Conservation (phyloP, 2,113 vertebrate genomes). For the Dipodomys ordii region DNA sequence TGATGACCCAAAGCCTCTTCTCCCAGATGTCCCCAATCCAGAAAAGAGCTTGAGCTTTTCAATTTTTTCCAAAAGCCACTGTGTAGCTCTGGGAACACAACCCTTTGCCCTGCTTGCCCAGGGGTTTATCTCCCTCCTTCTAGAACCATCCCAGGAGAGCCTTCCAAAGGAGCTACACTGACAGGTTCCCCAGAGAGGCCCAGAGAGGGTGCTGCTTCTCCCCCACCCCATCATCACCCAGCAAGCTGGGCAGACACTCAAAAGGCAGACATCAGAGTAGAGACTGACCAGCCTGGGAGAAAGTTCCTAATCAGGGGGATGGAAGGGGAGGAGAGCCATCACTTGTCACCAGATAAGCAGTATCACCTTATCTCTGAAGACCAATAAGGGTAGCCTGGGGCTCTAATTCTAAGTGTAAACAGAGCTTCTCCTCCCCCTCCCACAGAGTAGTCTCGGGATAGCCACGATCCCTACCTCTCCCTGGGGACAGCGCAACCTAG, state of each 20-base stretch:
- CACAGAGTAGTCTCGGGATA: background rate
- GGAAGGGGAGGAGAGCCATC: conserved; percentile 42
- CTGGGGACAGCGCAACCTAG: background rate
- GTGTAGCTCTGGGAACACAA: background rate
- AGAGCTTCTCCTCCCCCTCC: background rate
- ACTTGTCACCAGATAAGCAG: conserved; percentile 73
- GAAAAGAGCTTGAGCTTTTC: accelerated
- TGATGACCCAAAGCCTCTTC: background rate
- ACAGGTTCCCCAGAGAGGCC: background rate
- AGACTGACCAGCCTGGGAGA: conserved; percentile 61
- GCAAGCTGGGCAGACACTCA: background rate
- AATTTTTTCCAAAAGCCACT: background rate
- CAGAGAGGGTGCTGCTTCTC: background rate
- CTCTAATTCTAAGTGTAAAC: conserved; percentile 26
- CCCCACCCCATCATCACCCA: background rate
- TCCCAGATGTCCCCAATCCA: background rate
- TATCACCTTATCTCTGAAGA: conserved; percentile 80
- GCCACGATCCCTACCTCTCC: background rate
- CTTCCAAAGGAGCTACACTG: background rate
- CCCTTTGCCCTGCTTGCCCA: background rate
- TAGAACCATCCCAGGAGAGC: background rate
- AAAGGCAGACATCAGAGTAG: background rate
- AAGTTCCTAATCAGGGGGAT: conserved; percentile 69
- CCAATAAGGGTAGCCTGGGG: conserved; percentile 68
- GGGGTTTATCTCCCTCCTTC: background rate